Conservation (phyloP, 2,888 invertebrate species). For the Eupithecia abbreviata region DNA sequence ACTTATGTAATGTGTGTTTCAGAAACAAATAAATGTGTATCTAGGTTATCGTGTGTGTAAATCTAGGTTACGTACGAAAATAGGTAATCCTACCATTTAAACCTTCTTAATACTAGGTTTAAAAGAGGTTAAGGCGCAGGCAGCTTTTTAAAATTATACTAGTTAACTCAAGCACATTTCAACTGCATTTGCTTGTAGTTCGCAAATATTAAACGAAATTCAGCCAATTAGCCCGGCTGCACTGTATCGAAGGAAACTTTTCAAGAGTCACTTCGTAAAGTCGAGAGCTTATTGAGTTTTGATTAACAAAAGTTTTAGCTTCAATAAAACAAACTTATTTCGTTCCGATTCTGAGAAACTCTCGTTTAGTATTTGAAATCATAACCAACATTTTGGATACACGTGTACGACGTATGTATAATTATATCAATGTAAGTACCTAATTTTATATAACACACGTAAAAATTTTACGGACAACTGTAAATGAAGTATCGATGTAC, state of each 20-base stretch:
- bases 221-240: conserved; percentile 74
- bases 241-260: conserved; percentile 67
- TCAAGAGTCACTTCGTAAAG: conserved; percentile 49
- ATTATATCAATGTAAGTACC: not conserved
- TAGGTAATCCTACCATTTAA: not conserved
- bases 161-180: conserved; percentile 42
- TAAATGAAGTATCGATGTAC: not conserved
- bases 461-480: not conserved
- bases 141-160: conserved; percentile 34
- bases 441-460: not conserved
- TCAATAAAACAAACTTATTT: conserved; percentile 34
- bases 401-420: not conserved
- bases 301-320: conserved; percentile 57
- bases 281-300: conserved; percentile 68
- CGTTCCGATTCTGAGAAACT: conserved; percentile 12
- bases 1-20: too few relatives aligned
- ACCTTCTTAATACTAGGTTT: conserved; percentile 35
- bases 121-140: not conserved
- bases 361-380: not conserved
- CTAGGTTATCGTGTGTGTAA: too few relatives aligned
- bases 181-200: conserved; percentile 70
- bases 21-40: too few relatives aligned
- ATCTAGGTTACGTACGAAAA: not conserved
- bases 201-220: conserved; percentile 72
- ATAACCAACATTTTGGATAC: not conserved